Base-by-base conservation (phyloP, 1,140 invertebrate species). In the Neodiprion fabricii region DNA sequence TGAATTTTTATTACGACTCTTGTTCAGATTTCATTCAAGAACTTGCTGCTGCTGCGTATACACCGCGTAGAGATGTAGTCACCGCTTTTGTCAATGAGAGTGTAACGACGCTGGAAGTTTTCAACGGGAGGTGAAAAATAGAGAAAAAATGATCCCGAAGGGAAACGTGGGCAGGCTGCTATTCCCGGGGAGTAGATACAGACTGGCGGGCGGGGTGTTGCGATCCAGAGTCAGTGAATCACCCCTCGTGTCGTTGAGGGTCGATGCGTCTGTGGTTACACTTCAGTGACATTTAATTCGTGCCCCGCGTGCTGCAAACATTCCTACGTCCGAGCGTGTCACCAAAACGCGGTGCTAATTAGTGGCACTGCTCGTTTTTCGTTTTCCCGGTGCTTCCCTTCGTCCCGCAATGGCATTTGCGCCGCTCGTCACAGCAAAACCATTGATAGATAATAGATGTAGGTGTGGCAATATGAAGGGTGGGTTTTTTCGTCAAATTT, bases 221-320 rank as follows among this genome's bases (percentile, higher is more conserved):
- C 28, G 28, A 2, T 40, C 28, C 28, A 40, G 28, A 2, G 28
- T 40, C 53, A 12, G 53, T 61, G 53, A 61, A 61, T 61, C 53
- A 61, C 53, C n/a, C 11, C 53, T 61, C 53, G 53, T 61, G 53
- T 61, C 53, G 53, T 61, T 61, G 11, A 17, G 53, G 53, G 53
- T 61, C 53, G 53, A 61, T 61, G 53, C n/a, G 53, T 61, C 53
- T 11, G 53, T 61, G 7, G 53, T 61, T 61, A 61, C 53, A 61
- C 53, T 17, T 61, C 53, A 17, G n/a, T 61, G 53, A 61, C 53
- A 61, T 61, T 61, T 61, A 61, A 61, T 61, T 61, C 53, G 53
- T 61, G n/a, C n/a, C 53, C 11, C 53, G n/a, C 53, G 11, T 17
- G 53, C 7, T 61, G n/a, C 53, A 17, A 17, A 61, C 53, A 61